Base-by-base conservation (phyloP, 30 jellyfish, hydroid and myxozoan species). In the Calvadosia cruxmelitensis region DNA sequence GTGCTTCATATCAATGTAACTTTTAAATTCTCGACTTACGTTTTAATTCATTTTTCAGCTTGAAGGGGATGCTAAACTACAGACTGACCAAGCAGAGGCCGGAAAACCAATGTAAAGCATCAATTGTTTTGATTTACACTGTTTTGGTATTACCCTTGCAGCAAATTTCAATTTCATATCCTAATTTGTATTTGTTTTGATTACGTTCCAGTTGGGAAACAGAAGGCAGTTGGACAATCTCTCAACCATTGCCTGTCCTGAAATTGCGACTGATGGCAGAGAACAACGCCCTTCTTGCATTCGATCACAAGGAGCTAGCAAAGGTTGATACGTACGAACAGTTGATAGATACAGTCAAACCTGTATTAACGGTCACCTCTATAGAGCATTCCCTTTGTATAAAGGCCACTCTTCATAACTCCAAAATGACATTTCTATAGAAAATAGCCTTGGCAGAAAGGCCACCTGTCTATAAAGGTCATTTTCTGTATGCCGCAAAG, bases 51-150 rank as follows among this genome's bases (percentile, higher is more conserved):
- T n/a, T 49, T 69, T 70, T 49, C 61, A 89, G 98, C 91, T 89
- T 42, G 95, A 89, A 34, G 95, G 95, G 5, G 94, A 82, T 62
- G 85, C 28, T 26, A 89, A 81, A 53, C 78, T 76, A 62, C 93
- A 76, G 53, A 89, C 98, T 15, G 98, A 89, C 35, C 98, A 70
- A 68, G 98, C 98, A 1, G 98, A 89, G 62, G 98, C 98, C 1
- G 81, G 93, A 13, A 68, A 74, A 2, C 95, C 98, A 7, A 78
- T 89, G 98, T 89, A 67, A 63, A 95, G 15, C 57, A 42, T 5
- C 57, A n/a, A n/a, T 42, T 42, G 15, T 5, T 42, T 42, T 42
- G 10, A 5, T 42, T 5, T 5, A 42, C 15, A 10, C 20, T 42
- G 10, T 42, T 42, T 5, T 42, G 20, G 10, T 42, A 42, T 42